Percentiles rank a stretch among this genome's conserved stretches.
phyloP scores from a whole-genome alignment of 2,888 invertebrate genomes.

The Unio delphinus region DNA sequence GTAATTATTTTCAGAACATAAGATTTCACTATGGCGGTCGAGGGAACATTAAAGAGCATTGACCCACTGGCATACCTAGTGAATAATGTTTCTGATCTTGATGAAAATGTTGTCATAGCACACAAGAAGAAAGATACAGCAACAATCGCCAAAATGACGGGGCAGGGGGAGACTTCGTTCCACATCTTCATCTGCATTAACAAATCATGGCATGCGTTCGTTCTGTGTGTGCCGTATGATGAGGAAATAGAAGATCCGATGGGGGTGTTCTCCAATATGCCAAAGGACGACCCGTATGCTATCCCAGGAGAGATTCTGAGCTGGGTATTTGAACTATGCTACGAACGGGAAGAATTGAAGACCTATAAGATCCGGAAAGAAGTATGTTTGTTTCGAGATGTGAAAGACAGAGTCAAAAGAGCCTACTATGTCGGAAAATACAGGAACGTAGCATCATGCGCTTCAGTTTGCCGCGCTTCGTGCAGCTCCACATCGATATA shows the following conservation, averaged over 20 bases:
- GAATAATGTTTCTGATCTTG: conserved; percentile 21
- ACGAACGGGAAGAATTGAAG: conserved; percentile 16
- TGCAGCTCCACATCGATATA: conserved; percentile 26
- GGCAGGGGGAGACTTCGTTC: conserved; percentile 6
- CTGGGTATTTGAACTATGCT: conserved; percentile 21
- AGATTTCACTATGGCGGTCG: conserved; percentile 7
- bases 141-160: conserved; percentile 5
- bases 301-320: conserved; percentile 12
- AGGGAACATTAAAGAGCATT: conserved; percentile 16
- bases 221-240: conserved; percentile 12
- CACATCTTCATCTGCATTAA: conserved; percentile 33
- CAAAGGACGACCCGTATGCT: conserved; percentile 15
- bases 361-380: conserved; percentile 20
- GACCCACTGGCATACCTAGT: conserved; percentile 26
- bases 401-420: conserved; percentile 19
- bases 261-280: conserved; percentile 5
- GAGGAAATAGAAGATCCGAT: neutral
- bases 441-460: conserved; percentile 11
- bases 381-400: conserved; percentile 11
- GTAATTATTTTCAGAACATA: too few relatives aligned
- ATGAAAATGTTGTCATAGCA: conserved; percentile 19
- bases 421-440: conserved; percentile 23
- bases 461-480: conserved; percentile 23
- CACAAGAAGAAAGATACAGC: conserved; percentile 12
- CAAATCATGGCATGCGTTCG: conserved; percentile 30